Evolutionary conservation across 2,797 vertebrate species (phyloP).

Genomic region (Gila robusta): DNA sequence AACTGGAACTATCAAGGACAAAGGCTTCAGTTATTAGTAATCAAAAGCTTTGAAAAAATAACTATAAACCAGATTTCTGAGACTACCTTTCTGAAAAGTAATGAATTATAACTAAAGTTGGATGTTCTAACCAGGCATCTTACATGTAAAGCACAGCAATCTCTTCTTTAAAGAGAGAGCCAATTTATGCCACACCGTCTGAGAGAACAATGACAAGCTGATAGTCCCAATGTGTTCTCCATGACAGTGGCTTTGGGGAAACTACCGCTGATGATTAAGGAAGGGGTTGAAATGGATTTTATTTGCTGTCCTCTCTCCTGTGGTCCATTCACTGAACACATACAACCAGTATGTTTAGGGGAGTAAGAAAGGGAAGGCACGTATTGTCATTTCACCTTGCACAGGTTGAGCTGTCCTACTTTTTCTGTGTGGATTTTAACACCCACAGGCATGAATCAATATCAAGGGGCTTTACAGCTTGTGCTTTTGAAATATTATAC

Average conservation of each 20-base stretch:
- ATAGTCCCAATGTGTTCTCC: neutral
- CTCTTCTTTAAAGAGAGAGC: neutral
- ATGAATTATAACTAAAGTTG: neutral
- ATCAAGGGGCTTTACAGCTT: slow-evolving; percentile 31
- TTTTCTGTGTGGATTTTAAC: slow-evolving; percentile 26
- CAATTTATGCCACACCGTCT: neutral
- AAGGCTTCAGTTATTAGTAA: neutral
- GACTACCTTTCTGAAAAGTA: neutral
- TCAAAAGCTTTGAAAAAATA: neutral
- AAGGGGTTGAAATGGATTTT: slow-evolving; percentile 18
- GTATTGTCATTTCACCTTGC: slow-evolving; percentile 29
- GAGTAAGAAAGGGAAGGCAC: slow-evolving; percentile 11
- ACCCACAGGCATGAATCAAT: slow-evolving; percentile 43
- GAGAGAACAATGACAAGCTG: slow-evolving; percentile 23
- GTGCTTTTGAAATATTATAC: slow-evolving; percentile 18
- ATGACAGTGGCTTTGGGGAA: neutral
- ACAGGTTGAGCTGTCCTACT: slow-evolving; percentile 44
- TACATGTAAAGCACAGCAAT: neutral
- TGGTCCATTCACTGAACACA: neutral
- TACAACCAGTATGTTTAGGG: neutral
- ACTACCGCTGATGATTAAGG: neutral
- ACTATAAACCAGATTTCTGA: neutral
- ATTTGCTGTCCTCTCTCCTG: neutral
- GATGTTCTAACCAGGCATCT: neutral
- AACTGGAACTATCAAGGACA: neutral